Evolutionary conservation across 2,888 invertebrate species (phyloP), one percentile per base, ranked within the genome.

Genomic region (Coelopa pilipes): DNA sequence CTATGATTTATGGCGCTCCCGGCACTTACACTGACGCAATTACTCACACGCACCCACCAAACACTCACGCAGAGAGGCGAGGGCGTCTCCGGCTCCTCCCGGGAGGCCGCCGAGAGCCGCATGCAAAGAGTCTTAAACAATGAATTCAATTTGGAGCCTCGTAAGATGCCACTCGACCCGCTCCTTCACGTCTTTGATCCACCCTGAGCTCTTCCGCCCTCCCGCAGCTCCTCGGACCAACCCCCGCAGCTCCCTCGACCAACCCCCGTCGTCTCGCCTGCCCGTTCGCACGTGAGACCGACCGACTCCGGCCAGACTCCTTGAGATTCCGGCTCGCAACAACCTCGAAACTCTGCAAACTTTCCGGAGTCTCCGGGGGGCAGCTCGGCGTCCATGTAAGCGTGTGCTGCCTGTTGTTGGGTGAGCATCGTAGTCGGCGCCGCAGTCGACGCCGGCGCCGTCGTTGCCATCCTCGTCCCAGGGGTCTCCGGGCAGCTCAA

Each of bases 71-170:
- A 60, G 24, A 24, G 24, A 24, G 10, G 15, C 24, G 13, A 19
- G 21, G 17, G 17, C 19, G 21, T 21, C 17, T 10, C 19, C 17
- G 12, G 17, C 10, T 13, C 21, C 17, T 19, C 11, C 17, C 57
- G 11, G 57, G 12, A 17, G 19, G 17, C 57, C 24, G 77, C 73
- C 76, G 74, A 76, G 72, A 70, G 72, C 74, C 72, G 75, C 55
- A 73, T 34, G 34, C 34, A 71, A 76, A 76, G 76, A 75, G 75
- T 75, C 76, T 76, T 78, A 74, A 77, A 76, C 77, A 78, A 76
- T 78, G 77, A 78, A 78, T 77, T 77, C 77, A 77, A 78, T 78
- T 78, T 78, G 72, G 72, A 66, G 50, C 50, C 21, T 66, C 50
- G 19, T 24, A 49, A 50, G 34, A 50, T 24, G 66, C 15, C 50